A percentile compares a stretch with the other conserved stretches of the same genome.
Conservation (phyloP, 1,140 invertebrate species). For the Halotydeus destructor region DNA sequence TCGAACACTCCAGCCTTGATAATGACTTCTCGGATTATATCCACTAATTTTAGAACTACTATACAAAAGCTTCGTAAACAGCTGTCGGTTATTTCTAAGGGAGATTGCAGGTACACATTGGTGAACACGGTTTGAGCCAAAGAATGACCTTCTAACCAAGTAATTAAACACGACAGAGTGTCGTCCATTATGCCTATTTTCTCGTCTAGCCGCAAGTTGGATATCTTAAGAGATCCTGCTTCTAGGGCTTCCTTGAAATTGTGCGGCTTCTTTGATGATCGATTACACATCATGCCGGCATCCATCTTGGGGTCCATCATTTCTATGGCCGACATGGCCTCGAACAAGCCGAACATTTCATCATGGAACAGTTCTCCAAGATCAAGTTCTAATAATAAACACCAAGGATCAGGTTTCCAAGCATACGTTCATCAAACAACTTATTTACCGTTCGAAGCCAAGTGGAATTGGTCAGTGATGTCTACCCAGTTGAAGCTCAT, state of each 20-base stretch:
- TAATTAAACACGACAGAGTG: slow-evolving; percentile 66
- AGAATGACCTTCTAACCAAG: slow-evolving; percentile 85
- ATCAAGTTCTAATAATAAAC: slow-evolving; percentile 38
- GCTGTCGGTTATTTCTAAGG: slow-evolving; percentile 58
- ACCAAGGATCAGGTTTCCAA: no score
- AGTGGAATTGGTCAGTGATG: slow-evolving; percentile 50
- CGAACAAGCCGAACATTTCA: slow-evolving; percentile 74
- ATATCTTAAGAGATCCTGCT: slow-evolving; percentile 51
- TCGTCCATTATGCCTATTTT: slow-evolving; percentile 68
- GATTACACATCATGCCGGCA: slow-evolving; percentile 88
- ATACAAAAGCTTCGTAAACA: slow-evolving; percentile 65
- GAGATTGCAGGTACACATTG: slow-evolving; percentile 83
- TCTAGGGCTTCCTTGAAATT: slow-evolving; percentile 35
- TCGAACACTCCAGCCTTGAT: slow-evolving; percentile 27
- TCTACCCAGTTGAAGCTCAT: slow-evolving; percentile 58
- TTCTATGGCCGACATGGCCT: slow-evolving; percentile 97
- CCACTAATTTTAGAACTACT: slow-evolving; percentile 68
- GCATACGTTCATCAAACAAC: background rate
- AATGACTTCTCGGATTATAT: slow-evolving; percentile 54
- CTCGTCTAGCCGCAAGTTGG: slow-evolving; percentile 33
- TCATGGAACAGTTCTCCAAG: slow-evolving; percentile 74
- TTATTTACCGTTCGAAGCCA: slow-evolving; percentile 42
- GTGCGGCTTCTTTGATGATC: slow-evolving; percentile 47
- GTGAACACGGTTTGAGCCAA: slow-evolving; percentile 92
- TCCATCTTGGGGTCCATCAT: slow-evolving; percentile 99